These are phyloP conservation scores for Opisthograptis luteolata DNA, from an alignment of 2,888 invertebrate species.

Conservation along the genomic window DNA sequence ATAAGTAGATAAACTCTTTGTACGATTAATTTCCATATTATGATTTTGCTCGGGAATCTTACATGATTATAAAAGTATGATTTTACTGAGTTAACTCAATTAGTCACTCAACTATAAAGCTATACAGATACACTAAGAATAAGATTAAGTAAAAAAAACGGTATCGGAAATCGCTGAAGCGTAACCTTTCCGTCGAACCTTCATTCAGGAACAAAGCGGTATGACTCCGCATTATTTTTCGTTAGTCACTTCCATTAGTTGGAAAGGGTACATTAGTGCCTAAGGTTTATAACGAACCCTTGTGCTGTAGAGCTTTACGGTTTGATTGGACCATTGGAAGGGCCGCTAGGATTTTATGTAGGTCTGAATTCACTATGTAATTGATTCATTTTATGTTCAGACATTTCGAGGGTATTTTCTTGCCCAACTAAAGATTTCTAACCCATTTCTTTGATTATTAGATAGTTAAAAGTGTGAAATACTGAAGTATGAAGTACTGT, in stretches of 20 bases:
- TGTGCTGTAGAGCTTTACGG: slow-evolving; percentile 12
- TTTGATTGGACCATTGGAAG: slow-evolving; percentile 13
- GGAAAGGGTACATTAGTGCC: slow-evolving; percentile 26
- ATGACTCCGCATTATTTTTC: slow-evolving; percentile 41
- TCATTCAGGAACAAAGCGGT: slow-evolving; percentile 12
- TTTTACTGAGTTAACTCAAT: too few species aligned
- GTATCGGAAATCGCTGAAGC: slow-evolving; percentile 16
- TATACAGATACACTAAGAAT: not conserved
- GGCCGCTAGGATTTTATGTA: slow-evolving; percentile 10
- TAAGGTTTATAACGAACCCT: slow-evolving; percentile 23
- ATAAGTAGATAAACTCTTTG: too few species aligned
- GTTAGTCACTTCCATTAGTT: slow-evolving; percentile 46
- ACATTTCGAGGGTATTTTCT: not conserved
- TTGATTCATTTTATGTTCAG: not conserved
- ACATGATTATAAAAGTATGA: too few species aligned
- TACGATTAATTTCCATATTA: too few species aligned
- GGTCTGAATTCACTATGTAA: not conserved
- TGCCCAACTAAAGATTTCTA: not conserved
- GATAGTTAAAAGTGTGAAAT: too few species aligned
- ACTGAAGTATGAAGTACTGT: too few species aligned
- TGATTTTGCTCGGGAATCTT: too few species aligned
- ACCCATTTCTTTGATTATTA: too few species aligned
- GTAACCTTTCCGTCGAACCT: slow-evolving; percentile 19
- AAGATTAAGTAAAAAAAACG: slow-evolving; percentile 5
- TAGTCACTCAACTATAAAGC: too few species aligned